Evolutionary conservation across 2,888 invertebrate genomes (phyloP).

Genomic region (Callimorpha dominula): DNA sequence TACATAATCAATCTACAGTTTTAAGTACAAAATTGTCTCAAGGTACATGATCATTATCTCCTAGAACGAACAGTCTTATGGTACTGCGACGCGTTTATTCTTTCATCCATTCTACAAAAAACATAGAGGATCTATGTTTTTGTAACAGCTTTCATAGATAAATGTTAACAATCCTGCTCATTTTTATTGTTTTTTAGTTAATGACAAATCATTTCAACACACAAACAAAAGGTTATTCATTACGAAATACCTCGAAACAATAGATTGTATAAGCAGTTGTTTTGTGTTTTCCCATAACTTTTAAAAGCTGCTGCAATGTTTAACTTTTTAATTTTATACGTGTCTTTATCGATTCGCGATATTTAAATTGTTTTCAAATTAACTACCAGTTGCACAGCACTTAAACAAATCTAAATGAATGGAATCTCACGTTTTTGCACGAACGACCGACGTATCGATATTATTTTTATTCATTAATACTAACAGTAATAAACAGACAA

Average conservation of each 20-base stretch:
- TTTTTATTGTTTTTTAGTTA: not conserved
- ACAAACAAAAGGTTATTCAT: constrained; percentile 3
- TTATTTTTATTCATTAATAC: not conserved
- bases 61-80: not conserved
- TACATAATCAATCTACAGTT: no score
- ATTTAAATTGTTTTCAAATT: constrained; percentile 1
- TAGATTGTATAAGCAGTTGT: not conserved
- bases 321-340: constrained; percentile 15
- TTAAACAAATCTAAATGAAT: constrained; percentile 6
- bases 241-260: constrained; percentile 11
- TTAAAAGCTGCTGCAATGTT: constrained; percentile 9
- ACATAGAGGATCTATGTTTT: not conserved
- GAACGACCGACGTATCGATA: not conserved
- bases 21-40: no score
- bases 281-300: constrained; percentile 5
- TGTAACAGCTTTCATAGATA: not conserved
- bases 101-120: not conserved
- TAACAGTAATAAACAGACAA: not conserved
- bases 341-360: constrained; percentile 1
- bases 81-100: not conserved
- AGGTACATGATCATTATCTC: not conserved
- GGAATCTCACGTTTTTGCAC: not conserved
- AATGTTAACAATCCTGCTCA: not conserved
- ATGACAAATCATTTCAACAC: not conserved
- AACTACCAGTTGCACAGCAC: not conserved